phyloP scores from a whole-genome alignment of 2,888 invertebrate genomes.

The Synanthedon andrenaeformis region DNA sequence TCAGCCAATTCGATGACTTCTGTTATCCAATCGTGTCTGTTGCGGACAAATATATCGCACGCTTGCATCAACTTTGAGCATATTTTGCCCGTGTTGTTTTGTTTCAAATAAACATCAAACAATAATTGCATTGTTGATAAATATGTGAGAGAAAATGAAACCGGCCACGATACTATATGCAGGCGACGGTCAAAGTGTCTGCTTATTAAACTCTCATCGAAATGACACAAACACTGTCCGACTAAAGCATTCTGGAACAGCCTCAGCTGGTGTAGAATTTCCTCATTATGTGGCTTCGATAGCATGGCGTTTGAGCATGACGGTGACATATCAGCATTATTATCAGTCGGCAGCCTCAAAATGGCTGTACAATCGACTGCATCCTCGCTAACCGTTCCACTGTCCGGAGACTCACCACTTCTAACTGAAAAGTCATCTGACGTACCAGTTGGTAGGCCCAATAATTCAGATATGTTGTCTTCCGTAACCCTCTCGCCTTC shows the following conservation, averaged over 20 bases:
- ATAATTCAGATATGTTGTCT: conserved; percentile 56
- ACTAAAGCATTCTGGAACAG: conserved; percentile 76
- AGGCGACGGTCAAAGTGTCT: conserved; percentile 78
- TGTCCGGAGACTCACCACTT: conserved; percentile 61
- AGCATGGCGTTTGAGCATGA: conserved; percentile 46
- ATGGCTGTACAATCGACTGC: conserved; percentile 62
- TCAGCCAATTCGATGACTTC: conserved; percentile 85
- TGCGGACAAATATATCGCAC: conserved; percentile 82
- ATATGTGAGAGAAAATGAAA: conserved; percentile 75
- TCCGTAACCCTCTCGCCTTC: conserved; percentile 63
- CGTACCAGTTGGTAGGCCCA: conserved; percentile 48
- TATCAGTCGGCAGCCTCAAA: conserved; percentile 40
- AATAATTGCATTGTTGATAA: conserved; percentile 85
- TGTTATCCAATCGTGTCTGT: conserved; percentile 86
- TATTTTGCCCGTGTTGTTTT: conserved; percentile 84
- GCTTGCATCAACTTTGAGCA: conserved; percentile 84
- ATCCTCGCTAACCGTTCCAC: conserved; percentile 63
- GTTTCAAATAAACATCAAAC: conserved; percentile 87
- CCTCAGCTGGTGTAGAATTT: conserved; percentile 63
- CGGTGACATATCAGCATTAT: conserved; percentile 44
- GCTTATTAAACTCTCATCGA: conserved; percentile 76
- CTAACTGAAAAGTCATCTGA: conserved; percentile 50
- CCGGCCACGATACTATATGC: conserved; percentile 59
- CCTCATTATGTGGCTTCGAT: conserved; percentile 51
- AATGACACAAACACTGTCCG: conserved; percentile 82